phyloP scores from a whole-genome alignment of 2,797 vertebrate genomes.

The Ceryle rudis region DNA sequence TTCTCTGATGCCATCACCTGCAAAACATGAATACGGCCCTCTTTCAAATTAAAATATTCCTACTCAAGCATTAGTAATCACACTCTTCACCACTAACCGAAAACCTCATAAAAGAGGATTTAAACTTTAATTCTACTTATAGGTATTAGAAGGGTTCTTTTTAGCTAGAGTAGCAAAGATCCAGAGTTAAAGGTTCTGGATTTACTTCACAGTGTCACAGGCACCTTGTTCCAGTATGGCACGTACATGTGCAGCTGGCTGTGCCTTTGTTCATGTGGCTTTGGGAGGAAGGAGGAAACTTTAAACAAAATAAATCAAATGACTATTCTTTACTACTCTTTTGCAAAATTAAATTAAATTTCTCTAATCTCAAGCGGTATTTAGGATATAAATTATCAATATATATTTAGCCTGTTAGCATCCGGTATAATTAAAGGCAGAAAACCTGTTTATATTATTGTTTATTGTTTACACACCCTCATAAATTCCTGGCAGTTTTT shows the following conservation, averaged over 20 bases:
- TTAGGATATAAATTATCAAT: neutral
- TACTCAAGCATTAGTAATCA: neutral
- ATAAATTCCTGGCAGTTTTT: neutral
- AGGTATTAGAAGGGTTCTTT: neutral
- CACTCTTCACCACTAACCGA: neutral
- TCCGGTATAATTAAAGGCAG: neutral
- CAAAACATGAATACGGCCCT: neutral
- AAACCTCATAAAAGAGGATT: neutral
- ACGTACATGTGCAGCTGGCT: neutral
- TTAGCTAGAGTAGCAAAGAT: neutral
- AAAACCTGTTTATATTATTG: constrained; percentile 6
- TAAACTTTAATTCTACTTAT: neutral
- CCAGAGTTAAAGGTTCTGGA: neutral
- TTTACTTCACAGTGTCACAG: neutral
- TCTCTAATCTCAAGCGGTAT: neutral
- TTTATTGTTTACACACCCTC: neutral
- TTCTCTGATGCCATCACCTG: neutral
- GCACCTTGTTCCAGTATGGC: neutral
- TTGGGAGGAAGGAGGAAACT: neutral
- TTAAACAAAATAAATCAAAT: neutral
- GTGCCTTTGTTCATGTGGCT: neutral
- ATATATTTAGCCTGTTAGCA: neutral
- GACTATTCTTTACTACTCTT: neutral
- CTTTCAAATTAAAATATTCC: neutral
- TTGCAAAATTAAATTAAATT: constrained; percentile 23